Percentiles rank a stretch among this genome's conserved stretches.
Evolutionary conservation across 1,140 invertebrate species (phyloP).

Genomic region (Wiebesia pumilae): DNA sequence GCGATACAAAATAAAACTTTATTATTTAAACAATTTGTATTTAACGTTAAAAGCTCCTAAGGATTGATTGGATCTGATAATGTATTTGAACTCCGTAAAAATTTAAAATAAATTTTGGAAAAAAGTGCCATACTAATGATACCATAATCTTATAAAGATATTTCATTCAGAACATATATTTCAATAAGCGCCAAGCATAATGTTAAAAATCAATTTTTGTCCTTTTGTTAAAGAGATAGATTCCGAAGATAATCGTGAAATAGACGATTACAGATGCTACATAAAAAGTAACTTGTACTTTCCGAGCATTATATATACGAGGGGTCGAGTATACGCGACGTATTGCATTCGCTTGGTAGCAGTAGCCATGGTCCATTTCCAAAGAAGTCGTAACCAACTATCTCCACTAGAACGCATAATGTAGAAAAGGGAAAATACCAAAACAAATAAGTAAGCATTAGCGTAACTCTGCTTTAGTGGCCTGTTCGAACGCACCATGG

Average conservation of each 20-base stretch:
- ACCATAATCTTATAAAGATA: no score
- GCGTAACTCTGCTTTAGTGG: slow-evolving; percentile 69
- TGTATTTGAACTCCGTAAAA: no score
- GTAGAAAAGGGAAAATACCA: slow-evolving; percentile 34
- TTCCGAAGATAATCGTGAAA: slow-evolving; percentile 9
- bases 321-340: not conserved
- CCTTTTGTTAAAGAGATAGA: not conserved
- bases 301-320: not conserved
- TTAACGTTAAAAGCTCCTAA: no score
- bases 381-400: slow-evolving; percentile 68
- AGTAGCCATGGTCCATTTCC: slow-evolving; percentile 54
- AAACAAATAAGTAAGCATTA: slow-evolving; percentile 72
- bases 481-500: slow-evolving; percentile 33
- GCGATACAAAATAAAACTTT: no score
- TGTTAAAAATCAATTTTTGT: slow-evolving; percentile 34
- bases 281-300: slow-evolving; percentile 37
- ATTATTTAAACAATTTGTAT: no score
- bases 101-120: no score
- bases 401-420: slow-evolving; percentile 55
- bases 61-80: no score
- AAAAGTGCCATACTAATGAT: no score
- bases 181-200: slow-evolving; percentile 15
- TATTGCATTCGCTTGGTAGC: slow-evolving; percentile 27
- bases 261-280: slow-evolving; percentile 34
- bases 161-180: slow-evolving; percentile 27